These are phyloP conservation scores for Nephrocerus scutellatus DNA, from an alignment of 2,888 invertebrate species.

Conservation along the genomic window DNA sequence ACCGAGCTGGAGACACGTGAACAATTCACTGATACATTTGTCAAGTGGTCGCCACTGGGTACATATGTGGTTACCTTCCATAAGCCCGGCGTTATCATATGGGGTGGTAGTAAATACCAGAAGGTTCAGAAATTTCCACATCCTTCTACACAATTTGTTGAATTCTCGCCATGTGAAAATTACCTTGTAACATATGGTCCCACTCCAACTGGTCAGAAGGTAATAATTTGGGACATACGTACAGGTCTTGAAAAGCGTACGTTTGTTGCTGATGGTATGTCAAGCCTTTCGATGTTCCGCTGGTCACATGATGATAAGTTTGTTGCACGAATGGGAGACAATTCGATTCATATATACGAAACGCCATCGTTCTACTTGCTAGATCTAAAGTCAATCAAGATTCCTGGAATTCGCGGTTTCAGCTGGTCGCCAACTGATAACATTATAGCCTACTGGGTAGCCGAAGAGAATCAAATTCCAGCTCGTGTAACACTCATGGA, in stretches of 20 bases:
- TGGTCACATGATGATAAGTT: slow-evolving; percentile 96
- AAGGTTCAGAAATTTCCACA: slow-evolving; percentile 90
- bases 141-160: slow-evolving; percentile 85
- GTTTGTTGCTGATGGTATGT: slow-evolving; percentile 78
- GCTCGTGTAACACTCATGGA: slow-evolving; percentile 90
- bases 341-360: slow-evolving; percentile 87
- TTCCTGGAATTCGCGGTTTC: slow-evolving; percentile 84
- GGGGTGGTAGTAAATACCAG: slow-evolving; percentile 92
- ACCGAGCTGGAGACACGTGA: slow-evolving; percentile 71
- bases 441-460: slow-evolving; percentile 95
- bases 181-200: slow-evolving; percentile 94
- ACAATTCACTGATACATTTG: slow-evolving; percentile 92
- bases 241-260: slow-evolving; percentile 89
- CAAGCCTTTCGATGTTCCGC: slow-evolving; percentile 90
- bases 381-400: slow-evolving; percentile 91
- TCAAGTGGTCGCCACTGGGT: slow-evolving; percentile 96
- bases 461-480: slow-evolving; percentile 93
- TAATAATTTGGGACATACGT: slow-evolving; percentile 94
- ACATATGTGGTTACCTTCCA: slow-evolving; percentile 96
- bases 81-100: slow-evolving; percentile 87
- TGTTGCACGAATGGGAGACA: slow-evolving; percentile 81
- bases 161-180: slow-evolving; percentile 96
- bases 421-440: slow-evolving; percentile 98
- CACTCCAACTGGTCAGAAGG: slow-evolving; percentile 66
- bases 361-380: slow-evolving; percentile 91